Base-by-base conservation (phyloP, 2,888 invertebrate genomes). In the Apocheima hispidaria region DNA sequence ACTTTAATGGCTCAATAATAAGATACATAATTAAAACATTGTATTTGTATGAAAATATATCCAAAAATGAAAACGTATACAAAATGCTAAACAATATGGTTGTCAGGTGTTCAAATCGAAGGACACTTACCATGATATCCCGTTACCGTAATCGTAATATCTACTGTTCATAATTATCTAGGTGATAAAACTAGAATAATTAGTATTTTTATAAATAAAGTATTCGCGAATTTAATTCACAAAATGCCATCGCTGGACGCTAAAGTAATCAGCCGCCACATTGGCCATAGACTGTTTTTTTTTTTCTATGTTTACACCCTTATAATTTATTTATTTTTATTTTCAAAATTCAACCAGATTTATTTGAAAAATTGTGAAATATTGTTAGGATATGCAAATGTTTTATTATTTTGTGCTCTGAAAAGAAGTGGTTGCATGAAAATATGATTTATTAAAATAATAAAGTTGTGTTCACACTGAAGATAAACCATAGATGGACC, bases 71-170 rank as follows among this genome's bases (percentile, higher is more conserved):
- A 86, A 88, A 88, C 87, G 87, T 87, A 86, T 71, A 86, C 85
- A 87, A 81, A 81, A 78, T 74, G 80, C 78, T 78, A 79, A 83
- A 84, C 88, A 90, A 88, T 83, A 90, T 90, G 90, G 88, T 84
- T 85, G 88, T 87, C 85, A 82, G 71, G 72, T 69, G 62, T 67
- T 63, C 68, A 75, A 77, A 79, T 65, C 70, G 70, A 73, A 75
- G 63, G 73, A 70, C 77, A 92, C 93, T 93, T 72, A 93, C 93
- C 93, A 93, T 88, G 93, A 91, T 87, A 93, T 87, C 78, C 88
- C 90, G 85, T 88, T 93, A 84, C 88, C 83, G 86, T 90, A 93
- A 87, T 93, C 93, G 88, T 89, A 93, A 88, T 93, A 93, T 86
- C 93, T 90, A 86, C 89, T 46, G 9, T 46, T 93, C 93, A 93